Evolutionary conservation across 2,888 invertebrate species (phyloP).

Genomic region (Leucania comma): DNA sequence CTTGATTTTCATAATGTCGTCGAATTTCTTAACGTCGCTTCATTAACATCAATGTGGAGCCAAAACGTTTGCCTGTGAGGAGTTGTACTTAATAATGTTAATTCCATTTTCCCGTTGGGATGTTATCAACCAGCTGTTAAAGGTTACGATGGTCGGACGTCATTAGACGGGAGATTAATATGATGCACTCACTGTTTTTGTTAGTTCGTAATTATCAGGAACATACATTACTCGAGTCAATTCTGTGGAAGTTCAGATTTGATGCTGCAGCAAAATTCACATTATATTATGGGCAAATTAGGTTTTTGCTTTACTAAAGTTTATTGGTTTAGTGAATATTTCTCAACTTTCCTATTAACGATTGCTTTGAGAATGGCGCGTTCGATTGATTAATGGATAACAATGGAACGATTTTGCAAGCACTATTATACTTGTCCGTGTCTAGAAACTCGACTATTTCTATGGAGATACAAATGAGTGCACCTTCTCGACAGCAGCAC

Average conservation of each 20-base stretch:
- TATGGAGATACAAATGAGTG: constrained; percentile 48
- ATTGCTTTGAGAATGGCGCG: constrained; percentile 58
- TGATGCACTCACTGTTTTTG: constrained; percentile 57
- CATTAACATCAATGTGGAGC: constrained; percentile 54
- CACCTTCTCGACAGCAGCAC: constrained; percentile 48
- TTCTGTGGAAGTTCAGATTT: constrained; percentile 49
- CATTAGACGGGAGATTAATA: constrained; percentile 56
- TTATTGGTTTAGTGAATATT: constrained; percentile 30
- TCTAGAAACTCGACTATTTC: constrained; percentile 60
- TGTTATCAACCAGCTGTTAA: constrained; percentile 54
- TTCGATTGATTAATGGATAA: constrained; percentile 66
- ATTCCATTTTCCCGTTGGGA: constrained; percentile 73
- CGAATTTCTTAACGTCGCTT: constrained; percentile 50
- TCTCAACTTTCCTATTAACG: constrained; percentile 35
- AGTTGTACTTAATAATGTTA: constrained; percentile 55
- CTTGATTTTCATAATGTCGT: constrained; percentile 94
- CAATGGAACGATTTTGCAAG: constrained; percentile 73
- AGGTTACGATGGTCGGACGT: constrained; percentile 57
- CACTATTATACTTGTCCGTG: constrained; percentile 56
- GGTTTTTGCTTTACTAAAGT: constrained; percentile 22
- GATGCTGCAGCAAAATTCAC: constrained; percentile 66
- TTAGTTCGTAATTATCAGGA: constrained; percentile 55
- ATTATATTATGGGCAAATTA: constrained; percentile 25
- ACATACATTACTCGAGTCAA: constrained; percentile 49
- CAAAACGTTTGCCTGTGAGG: constrained; percentile 51